Evolutionary conservation across 2,888 invertebrate species (phyloP).

Genomic region (Ptilodon capucinus): DNA sequence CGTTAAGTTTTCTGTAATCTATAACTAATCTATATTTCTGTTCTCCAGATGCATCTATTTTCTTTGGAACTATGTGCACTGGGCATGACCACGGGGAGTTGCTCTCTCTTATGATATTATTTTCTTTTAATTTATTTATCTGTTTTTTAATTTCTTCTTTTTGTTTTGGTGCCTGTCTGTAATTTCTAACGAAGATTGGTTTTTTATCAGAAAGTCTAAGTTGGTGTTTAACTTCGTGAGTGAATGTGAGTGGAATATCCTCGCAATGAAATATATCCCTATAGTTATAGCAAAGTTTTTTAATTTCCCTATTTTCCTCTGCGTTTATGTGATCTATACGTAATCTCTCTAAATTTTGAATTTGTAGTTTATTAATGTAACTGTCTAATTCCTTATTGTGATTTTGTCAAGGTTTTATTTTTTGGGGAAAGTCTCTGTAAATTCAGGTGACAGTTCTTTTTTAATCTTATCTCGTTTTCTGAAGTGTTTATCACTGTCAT

Average conservation of each 20-base stretch:
- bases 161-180: background rate
- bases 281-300: background rate
- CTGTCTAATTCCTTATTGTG: background rate
- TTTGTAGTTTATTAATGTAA: background rate
- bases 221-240: background rate
- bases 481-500: constrained; percentile 24
- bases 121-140: background rate
- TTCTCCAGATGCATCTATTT: constrained; percentile 6
- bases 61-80: constrained; percentile 8
- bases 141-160: background rate
- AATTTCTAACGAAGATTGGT: background rate
- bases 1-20: constrained; percentile 26
- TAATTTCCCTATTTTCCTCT: constrained; percentile 8
- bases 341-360: background rate
- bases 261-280: background rate
- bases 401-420: background rate
- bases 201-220: background rate
- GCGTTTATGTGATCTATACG: constrained; percentile 20
- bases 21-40: constrained; percentile 10
- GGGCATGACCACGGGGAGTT: background rate
- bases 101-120: background rate
- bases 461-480: constrained; percentile 7
- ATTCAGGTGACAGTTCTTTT: constrained; percentile 11
- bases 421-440: constrained; percentile 3
- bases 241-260: background rate